Percentiles rank a stretch among this genome's conserved stretches.
phyloP scores from a whole-genome alignment of 1,140 invertebrate species.

The Calephelis virginiensis region DNA sequence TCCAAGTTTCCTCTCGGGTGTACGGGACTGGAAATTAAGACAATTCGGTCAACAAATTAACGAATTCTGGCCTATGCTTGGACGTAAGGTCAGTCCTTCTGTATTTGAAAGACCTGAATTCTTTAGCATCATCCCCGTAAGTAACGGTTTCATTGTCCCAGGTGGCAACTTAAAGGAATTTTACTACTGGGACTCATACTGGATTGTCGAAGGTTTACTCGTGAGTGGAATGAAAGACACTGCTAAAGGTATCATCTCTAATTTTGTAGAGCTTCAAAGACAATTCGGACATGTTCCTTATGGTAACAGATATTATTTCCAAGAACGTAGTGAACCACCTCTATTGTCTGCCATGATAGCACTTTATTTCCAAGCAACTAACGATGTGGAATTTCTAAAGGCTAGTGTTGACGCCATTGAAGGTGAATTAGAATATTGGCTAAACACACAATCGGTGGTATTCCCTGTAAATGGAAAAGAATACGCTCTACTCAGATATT shows the following conservation, averaged over 20 bases:
- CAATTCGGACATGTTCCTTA: conserved; percentile 87
- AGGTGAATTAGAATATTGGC: conserved; percentile 84
- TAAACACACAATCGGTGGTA: conserved; percentile 76
- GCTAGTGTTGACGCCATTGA: conserved; percentile 81
- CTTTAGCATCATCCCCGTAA: conserved; percentile 86
- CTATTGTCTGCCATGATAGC: conserved; percentile 88
- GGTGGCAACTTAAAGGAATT: conserved; percentile 91
- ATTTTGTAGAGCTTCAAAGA: conserved; percentile 84
- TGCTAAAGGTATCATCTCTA: conserved; percentile 87
- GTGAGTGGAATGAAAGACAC: conserved; percentile 87
- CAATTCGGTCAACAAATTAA: conserved; percentile 81
- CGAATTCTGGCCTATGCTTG: conserved; percentile 85
- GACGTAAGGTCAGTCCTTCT: conserved; percentile 81
- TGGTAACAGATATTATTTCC: conserved; percentile 88
- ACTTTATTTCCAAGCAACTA: conserved; percentile 83
- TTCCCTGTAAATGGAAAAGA: conserved; percentile 77
- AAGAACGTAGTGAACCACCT: conserved; percentile 88
- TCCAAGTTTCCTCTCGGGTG: conserved; percentile 80
- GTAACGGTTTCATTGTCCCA: conserved; percentile 90
- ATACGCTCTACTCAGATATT: conserved; percentile 80
- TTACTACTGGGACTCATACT: conserved; percentile 95
- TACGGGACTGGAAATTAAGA: conserved; percentile 81
- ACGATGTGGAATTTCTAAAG: conserved; percentile 82
- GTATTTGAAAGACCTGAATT: conserved; percentile 82
- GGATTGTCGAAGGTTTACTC: conserved; percentile 90